These are phyloP conservation scores for Dicranocentrus wangi DNA, from an alignment of 2,888 invertebrate species.

Conservation along the genomic window DNA sequence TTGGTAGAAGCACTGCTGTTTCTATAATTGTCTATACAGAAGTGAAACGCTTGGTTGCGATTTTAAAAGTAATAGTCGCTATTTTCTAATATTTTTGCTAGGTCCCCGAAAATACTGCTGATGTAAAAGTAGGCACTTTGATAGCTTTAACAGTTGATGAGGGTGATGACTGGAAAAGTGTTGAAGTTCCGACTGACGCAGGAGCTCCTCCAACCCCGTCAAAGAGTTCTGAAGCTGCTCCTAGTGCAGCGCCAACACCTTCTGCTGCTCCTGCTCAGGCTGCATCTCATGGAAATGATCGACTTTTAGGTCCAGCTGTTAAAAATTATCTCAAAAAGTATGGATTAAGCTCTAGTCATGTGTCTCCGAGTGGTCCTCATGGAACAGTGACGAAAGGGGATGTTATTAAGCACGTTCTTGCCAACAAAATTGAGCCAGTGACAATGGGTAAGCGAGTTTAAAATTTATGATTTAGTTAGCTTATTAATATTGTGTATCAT, in stretches of 20 bases:
- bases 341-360: constrained; percentile 76
- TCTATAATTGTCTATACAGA: too few relatives aligned
- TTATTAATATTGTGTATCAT: too few relatives aligned
- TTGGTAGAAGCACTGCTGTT: constrained; percentile 76
- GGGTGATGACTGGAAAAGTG: constrained; percentile 80
- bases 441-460: constrained; percentile 23
- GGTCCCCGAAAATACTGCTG: constrained; percentile 77
- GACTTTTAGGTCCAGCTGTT: constrained; percentile 79
- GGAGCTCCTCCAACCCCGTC: constrained; percentile 67
- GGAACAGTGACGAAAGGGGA: constrained; percentile 80
- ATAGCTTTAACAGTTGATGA: constrained; percentile 80
- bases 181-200: constrained; percentile 74
- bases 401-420: constrained; percentile 76
- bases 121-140: constrained; percentile 78
- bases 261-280: background rate
- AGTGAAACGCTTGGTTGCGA: too few relatives aligned
- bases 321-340: constrained; percentile 79
- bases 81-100: constrained; percentile 69
- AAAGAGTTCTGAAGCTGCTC: constrained; percentile 26
- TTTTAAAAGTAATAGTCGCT: background rate
- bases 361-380: constrained; percentile 79
- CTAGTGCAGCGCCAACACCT: background rate
- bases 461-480: background rate
- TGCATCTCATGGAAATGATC: constrained; percentile 14
- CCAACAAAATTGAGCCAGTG: constrained; percentile 76